Evolutionary conservation across 1,140 invertebrate species (phyloP).

Genomic region (Pentalonia nigronervosa): DNA sequence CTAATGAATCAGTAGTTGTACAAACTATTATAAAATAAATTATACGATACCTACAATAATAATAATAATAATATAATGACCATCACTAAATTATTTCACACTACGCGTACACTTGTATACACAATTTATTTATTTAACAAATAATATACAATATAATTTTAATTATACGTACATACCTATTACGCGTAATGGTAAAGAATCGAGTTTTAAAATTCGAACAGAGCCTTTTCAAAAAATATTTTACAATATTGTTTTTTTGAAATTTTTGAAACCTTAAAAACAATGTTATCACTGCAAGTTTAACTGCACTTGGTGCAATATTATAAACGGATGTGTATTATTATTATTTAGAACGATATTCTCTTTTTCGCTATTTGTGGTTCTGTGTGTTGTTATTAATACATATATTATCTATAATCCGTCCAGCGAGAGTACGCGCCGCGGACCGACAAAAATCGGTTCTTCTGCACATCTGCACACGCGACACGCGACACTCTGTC

Average conservation of each 20-base stretch:
- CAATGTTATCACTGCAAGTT: not conserved
- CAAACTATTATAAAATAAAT: too few species aligned
- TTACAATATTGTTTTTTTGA: too few species aligned
- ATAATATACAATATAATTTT: not conserved
- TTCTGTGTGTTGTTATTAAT: not conserved
- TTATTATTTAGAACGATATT: not conserved
- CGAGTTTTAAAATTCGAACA: not conserved
- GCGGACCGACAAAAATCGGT: too few species aligned
- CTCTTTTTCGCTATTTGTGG: not conserved
- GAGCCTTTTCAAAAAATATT: not conserved
- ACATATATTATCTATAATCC: not conserved
- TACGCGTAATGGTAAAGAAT: not conserved
- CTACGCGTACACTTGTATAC: too few species aligned
- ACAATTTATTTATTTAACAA: too few species aligned
- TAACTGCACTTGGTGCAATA: not conserved
- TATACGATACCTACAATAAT: too few species aligned
- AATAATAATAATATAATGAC: too few species aligned
- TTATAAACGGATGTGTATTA: not conserved
- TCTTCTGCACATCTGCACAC: too few species aligned
- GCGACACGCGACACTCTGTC: too few species aligned
- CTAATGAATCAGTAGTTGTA: too few species aligned
- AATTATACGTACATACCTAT: not conserved
- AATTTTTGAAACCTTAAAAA: not conserved
- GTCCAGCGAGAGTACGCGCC: too few species aligned
- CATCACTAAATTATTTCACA: too few species aligned